Conservation (phyloP, 2,113 vertebrate species). For the Enhydra lutris region DNA sequence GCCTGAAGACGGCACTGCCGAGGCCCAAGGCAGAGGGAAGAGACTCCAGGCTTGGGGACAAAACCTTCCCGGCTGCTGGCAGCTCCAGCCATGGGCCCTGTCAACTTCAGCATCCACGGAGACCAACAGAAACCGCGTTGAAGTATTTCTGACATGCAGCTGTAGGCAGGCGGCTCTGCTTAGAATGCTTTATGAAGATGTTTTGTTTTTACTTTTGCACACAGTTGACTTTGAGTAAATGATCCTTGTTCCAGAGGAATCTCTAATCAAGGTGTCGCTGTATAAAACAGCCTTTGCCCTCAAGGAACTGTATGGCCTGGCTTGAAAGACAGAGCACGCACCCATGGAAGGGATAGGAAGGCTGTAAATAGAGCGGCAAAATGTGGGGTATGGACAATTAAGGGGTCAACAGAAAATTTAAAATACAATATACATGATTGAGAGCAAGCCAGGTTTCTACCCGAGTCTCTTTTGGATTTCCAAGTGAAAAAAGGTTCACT, state of each 20-base stretch:
- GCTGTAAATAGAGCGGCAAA: neutral
- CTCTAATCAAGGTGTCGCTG: slow-evolving; percentile 8
- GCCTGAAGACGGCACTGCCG: neutral
- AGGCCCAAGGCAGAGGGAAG: neutral
- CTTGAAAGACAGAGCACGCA: neutral
- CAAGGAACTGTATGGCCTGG: neutral
- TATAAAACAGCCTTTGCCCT: neutral
- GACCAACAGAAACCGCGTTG: rapidly evolving
- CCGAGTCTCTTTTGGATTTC: neutral
- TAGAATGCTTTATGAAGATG: neutral
- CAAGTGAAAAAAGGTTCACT: neutral
- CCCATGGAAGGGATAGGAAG: neutral
- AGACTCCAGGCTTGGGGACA: rapidly evolving
- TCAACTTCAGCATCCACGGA: rapidly evolving
- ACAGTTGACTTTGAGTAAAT: slow-evolving; percentile 34
- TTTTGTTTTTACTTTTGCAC: slow-evolving; percentile 7
- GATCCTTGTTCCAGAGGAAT: neutral
- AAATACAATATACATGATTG: neutral
- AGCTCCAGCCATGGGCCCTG: rapidly evolving
- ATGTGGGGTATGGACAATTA: neutral
- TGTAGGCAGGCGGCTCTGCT: neutral
- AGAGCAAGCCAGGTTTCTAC: neutral
- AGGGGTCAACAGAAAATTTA: neutral
- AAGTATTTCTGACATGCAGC: neutral
- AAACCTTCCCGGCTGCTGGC: too few species aligned